Evolutionary conservation across 2,888 invertebrate genomes (phyloP), one percentile per base, ranked within the genome.

Genomic region (Agrotis clavis): DNA sequence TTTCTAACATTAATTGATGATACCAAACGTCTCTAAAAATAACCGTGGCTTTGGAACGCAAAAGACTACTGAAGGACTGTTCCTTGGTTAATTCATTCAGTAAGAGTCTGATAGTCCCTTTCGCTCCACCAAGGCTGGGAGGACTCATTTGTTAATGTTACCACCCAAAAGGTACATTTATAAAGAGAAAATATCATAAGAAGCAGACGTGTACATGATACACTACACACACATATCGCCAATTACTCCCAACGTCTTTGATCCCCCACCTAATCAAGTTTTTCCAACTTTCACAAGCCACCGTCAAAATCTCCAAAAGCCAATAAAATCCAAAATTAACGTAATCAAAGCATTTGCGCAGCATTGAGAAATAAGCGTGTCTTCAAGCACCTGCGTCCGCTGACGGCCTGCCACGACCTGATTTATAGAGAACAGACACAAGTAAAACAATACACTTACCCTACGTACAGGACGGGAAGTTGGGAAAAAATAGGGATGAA

Each of bases 331-430:
- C 67, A 68, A 79, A 80, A 79, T 79, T 86, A 86, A 78, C 71
- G 71, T 78, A 77, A 85, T 83, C 83, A 83, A 68, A 67, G 74
- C 74, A 79, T 81, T 80, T 81, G 78, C 74, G 75, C 71, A 68
- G 79, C 84, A 74, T 78, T 79, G 87, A 83, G 75, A 82, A 83
- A 77, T 85, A 83, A 81, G 80, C 86, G 84, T 84, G 76, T 79
- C 76, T 67, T 71, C 84, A 79, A 78, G 85, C 95, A 94, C 92
- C 94, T 94, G 94, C 93, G 92, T 94, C 94, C 94, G 94, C 89
- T 89, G 90, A 89, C 77, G 79, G 85, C 74, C 87, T 90, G 90
- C 90, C 90, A 89, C 89, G 89, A 89, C 87, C 93, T 94, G 95
- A 95, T 95, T 94, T 95, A 94, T 94, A 87, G 86, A 86, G 85